Evolutionary conservation across 2,797 vertebrate species (phyloP), one percentile per base, ranked within the genome.

Genomic region (Sarcoramphus papa): DNA sequence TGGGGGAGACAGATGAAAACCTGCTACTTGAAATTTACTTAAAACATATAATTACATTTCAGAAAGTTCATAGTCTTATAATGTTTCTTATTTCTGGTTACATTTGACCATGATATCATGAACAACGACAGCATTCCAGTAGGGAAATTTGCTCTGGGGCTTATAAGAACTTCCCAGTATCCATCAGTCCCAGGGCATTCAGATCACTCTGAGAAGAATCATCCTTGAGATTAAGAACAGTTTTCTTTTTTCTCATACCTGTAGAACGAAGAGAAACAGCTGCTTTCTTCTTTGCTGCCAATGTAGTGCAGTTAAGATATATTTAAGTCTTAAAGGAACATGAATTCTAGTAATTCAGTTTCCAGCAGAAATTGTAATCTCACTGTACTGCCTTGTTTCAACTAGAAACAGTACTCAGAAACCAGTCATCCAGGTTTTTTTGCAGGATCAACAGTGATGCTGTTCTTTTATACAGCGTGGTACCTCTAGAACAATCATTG

Each of bases 21-120:
- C 83, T 95, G 85, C 79, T 69, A 50, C 82, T 93, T 88, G 60
- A 74, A 94, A 88, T 85, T 87, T 93, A 83, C 63, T 96, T 73
- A 91, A 96, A 69, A 60, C 88, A 31, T 76, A 43, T 64, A 86
- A 72, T 90, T 95, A 54, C 68, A 75, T 93, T 95, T 93, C 75
- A 85, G 76, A 97, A 92, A 81, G 87, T 72, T 91, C 56, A 45
- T 83, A 60, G 27, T 85, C 91, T 85, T 94, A 89, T 90, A 73
- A 62, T 41, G 62, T 95, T 97, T 94, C 81, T 63, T 95, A 45
- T 92, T 93, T 95, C 81, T 78, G 73, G 60, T 91, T 91, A 93
- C 91, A 83, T 90, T 95, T 95, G 95, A 86, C 89, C 65, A 78
- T 83, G 83, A 91, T 85, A 84, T 92, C 72, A 86, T 53, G 84